These are phyloP conservation scores for Ladona fulva DNA, from an alignment of 1,140 invertebrate species.

Conservation along the genomic window DNA sequence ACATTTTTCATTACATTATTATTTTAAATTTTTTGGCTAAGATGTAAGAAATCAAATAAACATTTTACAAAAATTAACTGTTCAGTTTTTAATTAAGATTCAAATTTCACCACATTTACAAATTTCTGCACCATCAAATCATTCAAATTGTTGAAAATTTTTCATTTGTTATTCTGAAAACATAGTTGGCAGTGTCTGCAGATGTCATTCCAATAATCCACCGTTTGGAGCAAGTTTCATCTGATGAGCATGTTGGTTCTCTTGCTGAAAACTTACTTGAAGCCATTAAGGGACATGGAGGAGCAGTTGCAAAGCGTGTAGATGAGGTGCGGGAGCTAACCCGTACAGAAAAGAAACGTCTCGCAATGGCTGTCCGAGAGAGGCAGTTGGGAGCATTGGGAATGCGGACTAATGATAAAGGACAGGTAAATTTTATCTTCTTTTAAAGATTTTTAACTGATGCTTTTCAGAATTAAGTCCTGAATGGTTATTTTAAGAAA, in stretches of 20 bases:
- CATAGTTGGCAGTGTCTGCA: conserved; percentile 60
- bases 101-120: no score
- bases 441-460: no score
- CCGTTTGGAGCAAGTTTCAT: conserved; percentile 92
- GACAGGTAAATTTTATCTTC: conserved; percentile 48
- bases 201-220: conserved; percentile 88
- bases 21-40: no score
- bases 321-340: conserved; percentile 85
- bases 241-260: conserved; percentile 93
- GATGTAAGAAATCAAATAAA: no score
- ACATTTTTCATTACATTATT: no score
- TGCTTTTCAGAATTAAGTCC: no score
- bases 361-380: conserved; percentile 95
- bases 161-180: conserved; percentile 21
- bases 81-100: no score
- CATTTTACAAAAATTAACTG: no score
- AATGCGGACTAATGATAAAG: conserved; percentile 91
- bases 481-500: no score
- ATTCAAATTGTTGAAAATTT: not conserved
- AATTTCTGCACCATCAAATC: no score
- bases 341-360: conserved; percentile 84
- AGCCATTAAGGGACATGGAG: conserved; percentile 37
- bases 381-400: conserved; percentile 91
- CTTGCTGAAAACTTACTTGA: conserved; percentile 91
- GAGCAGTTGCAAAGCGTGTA: conserved; percentile 34